Evolutionary conservation across 2,113 vertebrate species (phyloP), one percentile per base, ranked within the genome.

Genomic region (Conger conger): DNA sequence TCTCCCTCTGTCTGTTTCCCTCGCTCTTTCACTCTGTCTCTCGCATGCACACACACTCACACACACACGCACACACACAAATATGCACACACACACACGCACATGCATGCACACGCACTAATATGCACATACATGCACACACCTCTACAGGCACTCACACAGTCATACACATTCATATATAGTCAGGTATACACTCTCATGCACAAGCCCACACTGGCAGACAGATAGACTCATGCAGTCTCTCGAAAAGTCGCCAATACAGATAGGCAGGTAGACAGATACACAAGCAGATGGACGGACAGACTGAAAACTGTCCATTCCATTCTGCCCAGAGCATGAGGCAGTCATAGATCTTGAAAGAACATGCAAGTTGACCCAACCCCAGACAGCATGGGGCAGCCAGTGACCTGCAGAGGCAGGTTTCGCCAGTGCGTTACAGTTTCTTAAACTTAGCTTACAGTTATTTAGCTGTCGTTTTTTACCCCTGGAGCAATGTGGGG

Each of bases 151-250:
- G 17, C 76, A 60, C 20, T 20, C 50, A 57, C 76, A 63, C 42
- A 80, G 36, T 20, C 45, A 57, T 37, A 79, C 73, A 33, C 84
- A 37, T 18, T 54, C 6, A n/a, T 3, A 27, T n/a, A 17, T 40
- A 85, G 83, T 87, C 45, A n/a, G n/a, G n/a, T n/a, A n/a, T n/a
- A n/a, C n/a, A n/a, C n/a, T n/a, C n/a, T n/a, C n/a, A n/a, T 15
- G 23, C 60, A 68, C 27, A 68, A 38, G 0, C 63, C 8, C 38
- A 4, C 53, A 20, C 35, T 3, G 0, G 16, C 86, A 91, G 90
- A 91, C 89, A 60, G 88, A 88, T 5, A 20, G 2, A 3, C 54
- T 15, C 87, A 87, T 88, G 87, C 88, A 92, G 89, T 82, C 91
- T 91, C 86, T 82, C 84, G 82, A 11, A 80, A 37, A 81, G 0